Evolutionary conservation across 2,797 vertebrate species (phyloP), one percentile per base, ranked within the genome.

Genomic region (Eidolon dupreanum): DNA sequence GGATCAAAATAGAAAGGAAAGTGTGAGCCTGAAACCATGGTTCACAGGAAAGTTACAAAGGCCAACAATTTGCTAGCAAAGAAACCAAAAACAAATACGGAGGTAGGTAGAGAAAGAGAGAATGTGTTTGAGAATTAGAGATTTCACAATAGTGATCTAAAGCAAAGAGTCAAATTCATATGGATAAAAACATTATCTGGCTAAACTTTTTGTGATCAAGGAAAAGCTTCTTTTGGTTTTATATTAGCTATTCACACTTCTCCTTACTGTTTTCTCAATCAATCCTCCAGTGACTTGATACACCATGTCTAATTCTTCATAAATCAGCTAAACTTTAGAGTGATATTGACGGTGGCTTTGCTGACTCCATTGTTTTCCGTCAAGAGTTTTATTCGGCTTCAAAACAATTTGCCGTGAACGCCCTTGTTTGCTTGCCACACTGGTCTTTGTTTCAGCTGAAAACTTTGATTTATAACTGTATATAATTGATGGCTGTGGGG

Each of bases 401-500:
- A 97, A 97, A 98, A 98, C 99, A 98, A 98, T 99, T 98, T 98
- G 97, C 98, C 96, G 93, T 98, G 98, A 98, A 98, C 98, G 28
- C 98, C 98, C 98, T 98, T 98, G 98, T 99, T 99, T 98, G 98
- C 98, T 98, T 98, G 98, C 98, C 97, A 97, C 98, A 90, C 96
- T 97, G 68, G 98, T 97, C 98, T 99, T 99, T 99, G 99, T 99
- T 98, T 97, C 94, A 94, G 87, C 97, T 99, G 98, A 98, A 98
- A 98, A 98, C 98, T 98, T 99, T 99, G 99, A 99, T 99, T 99
- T 99, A 99, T 99, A 98, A 98, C 98, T 98, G 97, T 96, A 97
- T 98, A 83, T 99, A 99, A 99, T 99, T 98, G 98, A 99, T 99
- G 98, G 98, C 98, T 98, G 86, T 97, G 97, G 98, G 98, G 98